These are phyloP conservation scores for Brachyhypopomus occidentalis DNA, from an alignment of 2,113 vertebrate genomes.

Conservation along the genomic window DNA sequence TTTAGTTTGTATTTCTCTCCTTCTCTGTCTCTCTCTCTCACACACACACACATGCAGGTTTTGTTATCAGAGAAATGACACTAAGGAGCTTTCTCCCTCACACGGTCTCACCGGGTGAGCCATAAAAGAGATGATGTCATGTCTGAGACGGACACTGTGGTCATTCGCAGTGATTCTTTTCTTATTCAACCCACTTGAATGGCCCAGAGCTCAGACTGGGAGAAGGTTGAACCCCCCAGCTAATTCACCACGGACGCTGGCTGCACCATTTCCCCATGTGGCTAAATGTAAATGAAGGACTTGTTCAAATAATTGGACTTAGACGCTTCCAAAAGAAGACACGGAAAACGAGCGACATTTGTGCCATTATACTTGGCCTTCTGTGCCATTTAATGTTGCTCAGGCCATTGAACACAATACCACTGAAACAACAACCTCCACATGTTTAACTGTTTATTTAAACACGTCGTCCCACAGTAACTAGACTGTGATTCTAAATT, in stretches of 20 bases:
- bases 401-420: background rate
- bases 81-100: slow-evolving; percentile 49
- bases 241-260: slow-evolving; percentile 9
- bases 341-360: too few relatives aligned
- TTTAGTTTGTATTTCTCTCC: background rate
- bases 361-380: background rate
- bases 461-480: too few relatives aligned
- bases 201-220: slow-evolving; percentile 51
- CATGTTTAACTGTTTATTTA: background rate
- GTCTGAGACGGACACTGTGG: slow-evolving; percentile 67
- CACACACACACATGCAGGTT: slow-evolving; percentile 18
- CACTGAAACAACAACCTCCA: background rate
- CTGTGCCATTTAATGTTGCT: background rate
- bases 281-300: slow-evolving; percentile 33
- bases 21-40: background rate
- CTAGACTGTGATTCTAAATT: too few relatives aligned
- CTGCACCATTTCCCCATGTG: background rate
- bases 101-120: slow-evolving; percentile 57
- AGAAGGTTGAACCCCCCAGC: slow-evolving; percentile 32
- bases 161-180: slow-evolving; percentile 65
- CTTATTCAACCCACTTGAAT: slow-evolving; percentile 63
- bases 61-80: slow-evolving; percentile 60
- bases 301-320: background rate
- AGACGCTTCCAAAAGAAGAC: background rate
- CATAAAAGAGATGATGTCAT: slow-evolving; percentile 73